Percentiles rank a stretch among this genome's conserved stretches.
Evolutionary conservation across 2,797 vertebrate genomes (phyloP).

Genomic region (Tamandua tetradactyla): DNA sequence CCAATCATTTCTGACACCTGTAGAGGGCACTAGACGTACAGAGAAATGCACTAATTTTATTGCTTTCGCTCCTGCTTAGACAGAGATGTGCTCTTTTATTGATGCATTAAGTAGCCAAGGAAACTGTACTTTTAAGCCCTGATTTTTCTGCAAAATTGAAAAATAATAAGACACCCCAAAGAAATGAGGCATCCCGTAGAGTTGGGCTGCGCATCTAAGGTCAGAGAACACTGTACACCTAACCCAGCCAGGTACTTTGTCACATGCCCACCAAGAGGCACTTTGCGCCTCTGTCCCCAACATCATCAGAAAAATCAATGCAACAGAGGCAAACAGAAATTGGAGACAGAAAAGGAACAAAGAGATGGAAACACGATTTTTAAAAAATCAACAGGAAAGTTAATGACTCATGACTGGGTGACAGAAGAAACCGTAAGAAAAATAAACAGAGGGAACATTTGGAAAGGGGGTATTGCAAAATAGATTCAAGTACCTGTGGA

Average conservation of each 20-base stretch:
- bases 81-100: background rate
- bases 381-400: slow-evolving; percentile 82
- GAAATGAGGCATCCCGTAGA: background rate
- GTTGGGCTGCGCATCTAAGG: background rate
- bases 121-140: background rate
- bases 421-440: background rate
- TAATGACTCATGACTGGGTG: slow-evolving; percentile 76
- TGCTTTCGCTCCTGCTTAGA: background rate
- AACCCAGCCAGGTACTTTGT: slow-evolving; percentile 82
- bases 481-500: slow-evolving; percentile 92
- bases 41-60: background rate
- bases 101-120: background rate
- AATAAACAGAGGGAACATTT: background rate
- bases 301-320: slow-evolving; percentile 84
- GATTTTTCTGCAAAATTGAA: background rate
- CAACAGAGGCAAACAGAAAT: slow-evolving; percentile 80
- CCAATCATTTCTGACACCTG: slow-evolving; percentile 60
- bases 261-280: slow-evolving; percentile 87
- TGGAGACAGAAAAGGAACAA: slow-evolving; percentile 78
- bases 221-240: slow-evolving; percentile 71
- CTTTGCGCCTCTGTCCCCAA: slow-evolving; percentile 85
- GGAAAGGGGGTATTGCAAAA: background rate
- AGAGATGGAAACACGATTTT: slow-evolving; percentile 85
- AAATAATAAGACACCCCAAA: background rate
- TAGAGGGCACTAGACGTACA: slow-evolving; percentile 80